Base-by-base conservation (phyloP, 2,797 vertebrate species). In the Rousettus madagascariensis region DNA sequence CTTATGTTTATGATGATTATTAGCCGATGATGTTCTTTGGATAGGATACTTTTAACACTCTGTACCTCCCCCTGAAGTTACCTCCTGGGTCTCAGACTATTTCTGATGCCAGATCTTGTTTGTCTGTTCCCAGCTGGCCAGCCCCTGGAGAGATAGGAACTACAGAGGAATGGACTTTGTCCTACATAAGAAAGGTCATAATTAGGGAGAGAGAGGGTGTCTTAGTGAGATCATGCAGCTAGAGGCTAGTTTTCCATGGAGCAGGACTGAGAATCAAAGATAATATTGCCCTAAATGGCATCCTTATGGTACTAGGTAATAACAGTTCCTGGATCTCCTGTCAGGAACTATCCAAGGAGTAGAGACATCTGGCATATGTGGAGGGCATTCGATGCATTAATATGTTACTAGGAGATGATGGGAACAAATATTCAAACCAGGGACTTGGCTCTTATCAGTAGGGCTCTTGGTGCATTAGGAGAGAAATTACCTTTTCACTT, bases 401-500 rank as follows among this genome's bases (percentile, higher is more conserved):
- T 87, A 30, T 92, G 80, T 97, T 98, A 97, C 97, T 97, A 97
- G 97, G 97, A 97, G 96, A 97, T 93, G 97, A 89, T 46, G 97
- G 88, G 96, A 96, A 93, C 92, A 95, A 95, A 94, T 97, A 95
- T 98, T 93, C 97, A 96, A 95, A 96, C 79, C 87, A 94, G 91
- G 91, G 95, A 93, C 87, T 65, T 86, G 79, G 46, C 96, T 98
- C 75, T 80, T 96, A 96, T 86, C 91, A 95, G 97, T 84, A 85
- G 84, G 66, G 86, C 1, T 7, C 96, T 97, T 74, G 72, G 97
- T 90, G 87, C 79, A 24, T 95, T 93, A 90, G 95, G 94, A 95
- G 97, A 97, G 97, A 97, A 98, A 98, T 98, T 95, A 96, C 83
- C 84, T 98, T 97, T 96, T 90, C 78, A 89, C 97, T 97, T 96